Evolutionary conservation across 2,888 invertebrate genomes (phyloP).

Genomic region (Zele albiditarsus): DNA sequence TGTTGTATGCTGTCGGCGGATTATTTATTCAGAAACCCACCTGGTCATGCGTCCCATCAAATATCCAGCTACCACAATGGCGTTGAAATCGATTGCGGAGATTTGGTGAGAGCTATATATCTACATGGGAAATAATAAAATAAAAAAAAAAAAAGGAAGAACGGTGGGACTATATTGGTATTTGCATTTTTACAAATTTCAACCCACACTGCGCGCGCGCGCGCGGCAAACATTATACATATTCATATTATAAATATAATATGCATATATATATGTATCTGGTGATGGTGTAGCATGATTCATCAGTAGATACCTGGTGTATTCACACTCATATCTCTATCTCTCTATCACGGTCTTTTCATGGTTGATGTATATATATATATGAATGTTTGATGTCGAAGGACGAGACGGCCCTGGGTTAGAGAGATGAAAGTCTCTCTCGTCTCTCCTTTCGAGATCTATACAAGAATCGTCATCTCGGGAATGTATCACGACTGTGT

Average conservation of each 20-base stretch:
- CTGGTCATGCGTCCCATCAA: conserved; percentile 20
- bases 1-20: conserved; percentile 3
- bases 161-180: conserved; percentile 1
- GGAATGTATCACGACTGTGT: conserved; percentile 43
- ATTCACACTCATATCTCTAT: conserved; percentile 47
- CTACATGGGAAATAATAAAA: neutral
- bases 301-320: conserved; percentile 42
- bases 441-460: conserved; percentile 35
- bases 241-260: conserved; percentile 11
- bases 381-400: conserved; percentile 24
- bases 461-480: conserved; percentile 45
- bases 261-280: neutral
- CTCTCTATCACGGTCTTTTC: neutral
- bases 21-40: conserved; percentile 29
- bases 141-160: neutral
- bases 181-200: neutral
- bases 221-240: conserved; percentile 2
- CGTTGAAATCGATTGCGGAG: conserved; percentile 24
- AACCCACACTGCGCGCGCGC: conserved; percentile 14
- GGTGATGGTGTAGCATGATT: conserved; percentile 44
- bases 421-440: conserved; percentile 30
- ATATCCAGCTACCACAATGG: conserved; percentile 16
- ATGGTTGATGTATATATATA: neutral
- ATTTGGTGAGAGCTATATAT: conserved; percentile 19
- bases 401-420: conserved; percentile 32